A percentile compares a stretch with the other conserved stretches of the same genome.
Evolutionary conservation across 2,888 invertebrate species (phyloP).

Genomic region (Pollenia angustigena): DNA sequence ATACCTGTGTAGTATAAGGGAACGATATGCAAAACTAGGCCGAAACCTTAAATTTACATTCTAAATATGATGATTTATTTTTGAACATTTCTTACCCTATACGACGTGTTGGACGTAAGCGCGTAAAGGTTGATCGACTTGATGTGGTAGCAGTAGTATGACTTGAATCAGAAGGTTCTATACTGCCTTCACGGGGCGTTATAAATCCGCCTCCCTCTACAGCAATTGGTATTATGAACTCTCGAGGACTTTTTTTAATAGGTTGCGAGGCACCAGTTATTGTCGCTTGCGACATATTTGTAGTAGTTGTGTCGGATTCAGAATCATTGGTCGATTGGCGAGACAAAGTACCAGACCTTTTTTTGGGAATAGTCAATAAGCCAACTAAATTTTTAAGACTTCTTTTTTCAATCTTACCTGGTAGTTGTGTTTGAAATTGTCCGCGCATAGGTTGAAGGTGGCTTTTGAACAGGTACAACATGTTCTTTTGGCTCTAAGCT

Average conservation of each 20-base stretch:
- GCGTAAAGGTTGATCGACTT: conserved; percentile 85
- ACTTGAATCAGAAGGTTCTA: conserved; percentile 89
- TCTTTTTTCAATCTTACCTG: conserved; percentile 76
- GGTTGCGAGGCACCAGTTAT: conserved; percentile 86
- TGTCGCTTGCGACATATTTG: conserved; percentile 86
- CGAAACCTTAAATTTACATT: neutral
- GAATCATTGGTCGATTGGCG: conserved; percentile 89
- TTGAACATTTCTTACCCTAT: conserved; percentile 86
- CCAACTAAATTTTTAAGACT: neutral
- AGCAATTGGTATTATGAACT: conserved; percentile 97
- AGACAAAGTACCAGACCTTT: conserved; percentile 82
- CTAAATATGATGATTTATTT: neutral
- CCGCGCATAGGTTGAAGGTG: conserved; percentile 81
- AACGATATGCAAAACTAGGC: too few relatives aligned
- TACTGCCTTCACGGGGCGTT: conserved; percentile 87
- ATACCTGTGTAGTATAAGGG: too few relatives aligned
- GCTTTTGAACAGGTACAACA: conserved; percentile 88
- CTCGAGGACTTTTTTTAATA: conserved; percentile 94
- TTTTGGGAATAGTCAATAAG: neutral
- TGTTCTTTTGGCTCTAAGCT: conserved; percentile 87
- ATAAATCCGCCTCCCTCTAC: conserved; percentile 94
- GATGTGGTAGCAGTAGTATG: conserved; percentile 84
- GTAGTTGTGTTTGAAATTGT: conserved; percentile 82
- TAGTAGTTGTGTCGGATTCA: conserved; percentile 87
- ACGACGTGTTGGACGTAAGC: conserved; percentile 85